Evolutionary conservation across 2,888 invertebrate genomes (phyloP), one percentile per base, ranked within the genome.

Genomic region (Baronia brevicornis): DNA sequence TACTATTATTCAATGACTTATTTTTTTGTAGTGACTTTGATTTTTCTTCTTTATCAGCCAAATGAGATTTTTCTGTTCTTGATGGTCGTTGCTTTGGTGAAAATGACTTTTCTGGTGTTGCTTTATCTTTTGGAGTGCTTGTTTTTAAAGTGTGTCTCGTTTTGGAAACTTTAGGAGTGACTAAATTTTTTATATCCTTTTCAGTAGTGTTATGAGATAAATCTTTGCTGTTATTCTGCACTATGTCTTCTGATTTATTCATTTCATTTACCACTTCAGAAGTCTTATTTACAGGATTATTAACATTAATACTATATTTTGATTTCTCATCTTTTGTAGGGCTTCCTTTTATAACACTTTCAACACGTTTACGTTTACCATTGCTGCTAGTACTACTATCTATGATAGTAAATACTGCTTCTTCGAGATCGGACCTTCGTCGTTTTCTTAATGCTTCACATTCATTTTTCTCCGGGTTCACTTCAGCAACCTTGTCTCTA

Each of bases 341-440:
- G 3, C 46, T 44, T 2, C 35, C 36, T 28, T 38, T 38, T 2
- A 48, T 38, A n/a, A 39, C 53, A 9, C 32, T 37, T 3, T 53
- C 56, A 1, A 54, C 15, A 18, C 57, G 57, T 34, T 47, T 63
- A 21, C 59, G 55, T 48, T 74, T 79, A n/a, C n/a, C n/a, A n/a
- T n/a, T n/a, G n/a, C n/a, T n/a, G 7, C 35, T 46, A 5, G 43
- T 35, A 19, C 43, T 51, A 8, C 38, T 48, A 8, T 67, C 67
- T 14, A 73, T 50, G 5, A 68, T 57, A 2, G 69, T 70, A 8
- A 69, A 46, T 2, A 63, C 51, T 0, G 70, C 63, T 43, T 75
- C 79, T 28, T 73, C 73, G 4, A 73, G 39, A 1, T 61, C 55
- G 0, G 82, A 79, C 1, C 68, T 60, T 2, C 78, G 67, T n/a